Evolutionary conservation across 1,140 invertebrate species (phyloP), one percentile per base, ranked within the genome.

Genomic region (Stegodyphus dumicola): DNA sequence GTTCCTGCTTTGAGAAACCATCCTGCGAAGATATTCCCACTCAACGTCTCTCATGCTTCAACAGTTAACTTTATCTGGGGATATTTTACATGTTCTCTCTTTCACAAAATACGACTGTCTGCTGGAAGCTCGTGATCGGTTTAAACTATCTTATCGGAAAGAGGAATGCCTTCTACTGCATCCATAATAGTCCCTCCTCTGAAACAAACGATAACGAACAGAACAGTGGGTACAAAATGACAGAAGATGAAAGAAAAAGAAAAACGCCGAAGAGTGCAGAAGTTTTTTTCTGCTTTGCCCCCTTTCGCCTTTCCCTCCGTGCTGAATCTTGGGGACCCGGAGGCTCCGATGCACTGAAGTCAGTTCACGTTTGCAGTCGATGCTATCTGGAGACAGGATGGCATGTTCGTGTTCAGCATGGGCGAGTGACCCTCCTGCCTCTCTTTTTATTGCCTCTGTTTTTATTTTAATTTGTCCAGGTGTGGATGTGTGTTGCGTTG

Each of bases 341-440:
- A 64, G 78, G 78, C 53, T 71, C 65, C 48, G 51, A 54, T 56
- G 75, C 74, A 79, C 66, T 15, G 69, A 10, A 73, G 54, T 73
- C 78, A 56, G 78, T 81, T 81, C 69, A 81, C 67, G 69, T 71
- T 80, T 60, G 33, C 6, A 81, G 33, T 18, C 33, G 78, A 81
- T 81, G 69, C 78, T 81, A 81, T 81, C 78, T 73, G 5, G 6
- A 48, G 78, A 81, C 78, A 81, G 78, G 78, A 81, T 81, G 78
- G 78, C 54, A 69, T 73, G 66, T 73, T 81, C 78, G 78, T 81
- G 78, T 18, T 65, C 48, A 56, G 78, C 67, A 81, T 81, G 78
- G 67, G n/a, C 54, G 78, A 81, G 78, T 73, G 49, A 64, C 66
- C 18, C 53, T 18, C 73, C 33, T 17, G 52, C 67, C 56, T 51